Evolutionary conservation across 2,797 vertebrate species (phyloP).

Genomic region (Pelochelys cantorii): DNA sequence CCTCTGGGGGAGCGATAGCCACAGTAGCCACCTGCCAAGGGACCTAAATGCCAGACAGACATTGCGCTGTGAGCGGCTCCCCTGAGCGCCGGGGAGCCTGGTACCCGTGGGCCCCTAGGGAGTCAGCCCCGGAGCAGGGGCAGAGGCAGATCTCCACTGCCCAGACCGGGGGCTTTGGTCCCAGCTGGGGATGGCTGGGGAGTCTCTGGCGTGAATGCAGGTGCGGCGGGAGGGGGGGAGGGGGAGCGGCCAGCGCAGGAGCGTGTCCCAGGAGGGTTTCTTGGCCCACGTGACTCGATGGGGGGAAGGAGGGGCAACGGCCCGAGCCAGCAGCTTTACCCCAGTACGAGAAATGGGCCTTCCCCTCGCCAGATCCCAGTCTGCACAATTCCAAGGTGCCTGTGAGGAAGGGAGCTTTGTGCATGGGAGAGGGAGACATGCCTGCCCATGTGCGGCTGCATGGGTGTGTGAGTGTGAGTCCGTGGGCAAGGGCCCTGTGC

Average conservation of each 20-base stretch:
- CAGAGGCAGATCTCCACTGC: neutral
- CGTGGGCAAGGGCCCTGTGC: neutral
- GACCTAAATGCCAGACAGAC: neutral
- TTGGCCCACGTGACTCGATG: neutral
- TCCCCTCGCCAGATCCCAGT: neutral
- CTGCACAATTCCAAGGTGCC: too few relatives aligned
- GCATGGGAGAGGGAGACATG: neutral
- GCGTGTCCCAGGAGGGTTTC: neutral
- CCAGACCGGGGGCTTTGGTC: neutral
- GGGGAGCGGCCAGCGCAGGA: neutral
- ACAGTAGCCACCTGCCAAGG: neutral
- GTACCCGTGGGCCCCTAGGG: neutral
- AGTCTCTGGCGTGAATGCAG: neutral
- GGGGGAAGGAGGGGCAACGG: neutral
- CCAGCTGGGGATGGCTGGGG: neutral
- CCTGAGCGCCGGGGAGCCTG: neutral
- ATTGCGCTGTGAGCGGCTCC: neutral
- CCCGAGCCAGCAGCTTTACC: neutral
- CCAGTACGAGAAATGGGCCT: neutral
- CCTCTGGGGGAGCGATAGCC: neutral
- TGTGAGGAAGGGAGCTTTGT: neutral
- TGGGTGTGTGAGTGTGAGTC: neutral
- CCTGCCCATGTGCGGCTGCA: too few relatives aligned
- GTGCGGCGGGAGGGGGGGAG: neutral
- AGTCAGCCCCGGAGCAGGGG: neutral